Base-by-base conservation (phyloP, 2,888 invertebrate species). In the Cataglyphis altisquamis region DNA sequence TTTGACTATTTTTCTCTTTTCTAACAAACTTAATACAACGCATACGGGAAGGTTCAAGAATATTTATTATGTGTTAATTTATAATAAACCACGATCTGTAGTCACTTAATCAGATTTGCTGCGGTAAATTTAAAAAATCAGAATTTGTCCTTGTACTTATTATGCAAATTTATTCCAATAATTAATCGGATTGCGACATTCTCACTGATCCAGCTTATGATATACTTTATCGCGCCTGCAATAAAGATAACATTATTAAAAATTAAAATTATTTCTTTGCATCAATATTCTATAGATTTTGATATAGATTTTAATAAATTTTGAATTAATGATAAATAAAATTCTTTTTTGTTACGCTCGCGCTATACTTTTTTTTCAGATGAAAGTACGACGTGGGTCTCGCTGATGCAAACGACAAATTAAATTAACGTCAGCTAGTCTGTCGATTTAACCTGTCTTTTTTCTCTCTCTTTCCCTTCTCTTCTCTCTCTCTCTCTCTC, bases 341-440 rank as follows among this genome's bases (percentile, higher is more conserved):
- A 32, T 12, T 25, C 36, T 36, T 36, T 36, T 25, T 45, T 5
- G 48, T 21, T 15, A 57, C 10, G 6, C 12, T 25, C 10, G 32
- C 57, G 41, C 15, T n/a, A 12, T 32, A 3, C 21, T 3, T 70
- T 45, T 60, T 60, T 62, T 9, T n/a, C 6, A 1, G 1, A 12
- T 15, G 4, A 62, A 60, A 80, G 45, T 25, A 70, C 36, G 36
- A 70, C 36, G 36, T n/a, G 41, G 45, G 32, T 78, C n/a, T 52
- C 60, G 72, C 72, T 48, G 36, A n/a, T 21, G 60, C 45, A 21
- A 48, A 62, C 70, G 25, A 62, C 78, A 72, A 72, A 80, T 80
- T 72, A 72, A 80, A 80, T 80, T 62, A 67, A 68, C 29, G 39
- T 36, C 48, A 45, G 48, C 70, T 60, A 36, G 70, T 12, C 45